Conservation (phyloP, 1,140 invertebrate species). For the Calosoma granatense region DNA sequence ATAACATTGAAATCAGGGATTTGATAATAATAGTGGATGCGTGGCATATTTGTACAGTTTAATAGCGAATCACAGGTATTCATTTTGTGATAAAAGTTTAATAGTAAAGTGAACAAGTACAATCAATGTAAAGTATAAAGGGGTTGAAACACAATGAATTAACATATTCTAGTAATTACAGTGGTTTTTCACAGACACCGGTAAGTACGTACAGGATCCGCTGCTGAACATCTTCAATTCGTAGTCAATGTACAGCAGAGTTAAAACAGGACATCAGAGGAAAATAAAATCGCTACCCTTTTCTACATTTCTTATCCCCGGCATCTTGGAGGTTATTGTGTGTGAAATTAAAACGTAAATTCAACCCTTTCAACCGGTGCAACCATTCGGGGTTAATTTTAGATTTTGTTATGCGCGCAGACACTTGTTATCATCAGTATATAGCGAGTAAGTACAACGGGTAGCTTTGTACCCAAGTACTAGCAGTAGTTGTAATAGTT, state of each 20-base stretch:
- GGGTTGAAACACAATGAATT: neutral
- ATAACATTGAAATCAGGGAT: too few relatives aligned
- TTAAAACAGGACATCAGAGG: conserved; percentile 14
- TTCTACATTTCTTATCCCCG: conserved; percentile 10
- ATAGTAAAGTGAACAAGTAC: neutral
- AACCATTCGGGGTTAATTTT: neutral
- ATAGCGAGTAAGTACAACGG: too few relatives aligned
- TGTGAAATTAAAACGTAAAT: conserved; percentile 19
- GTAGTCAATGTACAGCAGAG: neutral
- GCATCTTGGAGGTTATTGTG: conserved; percentile 15
- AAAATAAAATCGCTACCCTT: conserved; percentile 9
- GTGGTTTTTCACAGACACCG: neutral
- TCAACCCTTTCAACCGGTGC: conserved; percentile 7
- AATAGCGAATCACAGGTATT: too few relatives aligned
- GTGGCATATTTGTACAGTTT: too few relatives aligned
- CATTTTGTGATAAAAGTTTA: neutral
- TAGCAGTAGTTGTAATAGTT: neutral
- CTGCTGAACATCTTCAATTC: neutral
- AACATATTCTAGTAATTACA: neutral
- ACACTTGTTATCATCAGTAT: conserved; percentile 2
- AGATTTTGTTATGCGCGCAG: neutral
- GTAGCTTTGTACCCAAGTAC: too few relatives aligned
- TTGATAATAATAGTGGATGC: too few relatives aligned
- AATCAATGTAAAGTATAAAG: neutral
- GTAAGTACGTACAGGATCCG: neutral